Evolutionary conservation across 2,113 vertebrate genomes (phyloP), one percentile per base, ranked within the genome.

Genomic region (Hyaena hyaena): DNA sequence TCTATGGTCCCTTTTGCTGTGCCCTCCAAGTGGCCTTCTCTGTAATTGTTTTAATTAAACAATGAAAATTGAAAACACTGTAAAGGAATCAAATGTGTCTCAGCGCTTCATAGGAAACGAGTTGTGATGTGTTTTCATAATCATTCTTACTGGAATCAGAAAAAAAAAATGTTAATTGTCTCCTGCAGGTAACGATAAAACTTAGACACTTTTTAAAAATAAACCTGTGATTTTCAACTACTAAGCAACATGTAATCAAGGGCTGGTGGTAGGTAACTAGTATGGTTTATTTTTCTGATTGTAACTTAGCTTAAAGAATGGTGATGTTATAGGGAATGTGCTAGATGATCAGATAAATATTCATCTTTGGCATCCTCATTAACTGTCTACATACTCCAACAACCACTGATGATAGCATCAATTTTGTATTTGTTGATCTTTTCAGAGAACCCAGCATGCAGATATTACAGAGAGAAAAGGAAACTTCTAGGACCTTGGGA

Each of bases 41-140:
- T 84, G 35, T 97, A 94, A 90, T 39, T 16, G 0, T 90, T 90
- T 95, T 86, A 73, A 96, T 96, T 79, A 94, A 35, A 91, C 10
- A 93, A 14, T n/a, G 65, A 87, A 24, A 83, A 24, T 21, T 28
- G 86, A 88, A 43, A 97, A 90, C 19, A 96, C 66, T 96, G 90
- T 92, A 94, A 97, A n/a, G n/a, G 71, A 93, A 39, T 43, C 92
- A 97, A 85, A 50, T 77, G 76, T 83, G 2, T 63, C 92, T 96
- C 87, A 89, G 24, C 15, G 28, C 45, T 97, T 98, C 66, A 85
- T 35, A 88, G n/a, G n/a, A 96, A 43, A 90, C 77, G 92, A 66
- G 48, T 83, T 93, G 35, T 86, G 45, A 71, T 93, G 33, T 81
- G 26, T 87, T 97, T 98, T 97, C 55, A 97, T 88, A 66, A 28